Conservation (phyloP, 2,888 invertebrate species). For the Catocala sponsa region DNA sequence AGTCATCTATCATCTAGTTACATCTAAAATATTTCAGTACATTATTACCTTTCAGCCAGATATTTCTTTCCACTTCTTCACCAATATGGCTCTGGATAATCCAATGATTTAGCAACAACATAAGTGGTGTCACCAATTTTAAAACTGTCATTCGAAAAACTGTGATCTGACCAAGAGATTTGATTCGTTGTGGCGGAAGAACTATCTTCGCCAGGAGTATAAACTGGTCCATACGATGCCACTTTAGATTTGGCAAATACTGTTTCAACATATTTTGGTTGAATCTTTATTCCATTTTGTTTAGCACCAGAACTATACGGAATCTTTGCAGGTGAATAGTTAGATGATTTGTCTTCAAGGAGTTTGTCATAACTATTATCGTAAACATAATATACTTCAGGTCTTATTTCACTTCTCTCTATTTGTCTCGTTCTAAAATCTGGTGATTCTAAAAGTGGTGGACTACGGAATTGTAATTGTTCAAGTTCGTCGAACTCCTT, state of each 20-base stretch:
- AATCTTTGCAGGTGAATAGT: constrained; percentile 48
- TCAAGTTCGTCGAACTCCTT: not conserved
- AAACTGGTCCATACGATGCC: constrained; percentile 60
- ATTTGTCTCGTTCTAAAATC: constrained; percentile 72
- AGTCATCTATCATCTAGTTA: too few relatives aligned
- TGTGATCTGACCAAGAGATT: constrained; percentile 19
- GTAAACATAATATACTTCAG: constrained; percentile 16
- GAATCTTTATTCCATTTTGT: constrained; percentile 28
- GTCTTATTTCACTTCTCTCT: constrained; percentile 41
- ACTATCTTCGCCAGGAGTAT: constrained; percentile 18
- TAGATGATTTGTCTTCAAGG: constrained; percentile 45
- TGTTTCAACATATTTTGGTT: constrained; percentile 64
- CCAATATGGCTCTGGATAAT: constrained; percentile 3
- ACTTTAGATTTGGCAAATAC: constrained; percentile 75
- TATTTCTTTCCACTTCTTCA: too few relatives aligned
- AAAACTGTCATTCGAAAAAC: constrained; percentile 6
- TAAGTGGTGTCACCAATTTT: constrained; percentile 42
- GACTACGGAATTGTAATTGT: constrained; percentile 57
- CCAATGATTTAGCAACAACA: constrained; percentile 58
- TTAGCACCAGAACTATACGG: constrained; percentile 18
- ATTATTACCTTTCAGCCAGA: too few relatives aligned
- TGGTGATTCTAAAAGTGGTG: constrained; percentile 66
- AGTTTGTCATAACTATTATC: constrained; percentile 33
- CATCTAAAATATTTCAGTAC: too few relatives aligned
- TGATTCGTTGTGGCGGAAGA: constrained; percentile 6